Percentiles rank a stretch among this genome's conserved stretches.
These are phyloP conservation scores for Diachrysia chrysitis DNA, from an alignment of 2,888 invertebrate species.

Conservation along the genomic window DNA sequence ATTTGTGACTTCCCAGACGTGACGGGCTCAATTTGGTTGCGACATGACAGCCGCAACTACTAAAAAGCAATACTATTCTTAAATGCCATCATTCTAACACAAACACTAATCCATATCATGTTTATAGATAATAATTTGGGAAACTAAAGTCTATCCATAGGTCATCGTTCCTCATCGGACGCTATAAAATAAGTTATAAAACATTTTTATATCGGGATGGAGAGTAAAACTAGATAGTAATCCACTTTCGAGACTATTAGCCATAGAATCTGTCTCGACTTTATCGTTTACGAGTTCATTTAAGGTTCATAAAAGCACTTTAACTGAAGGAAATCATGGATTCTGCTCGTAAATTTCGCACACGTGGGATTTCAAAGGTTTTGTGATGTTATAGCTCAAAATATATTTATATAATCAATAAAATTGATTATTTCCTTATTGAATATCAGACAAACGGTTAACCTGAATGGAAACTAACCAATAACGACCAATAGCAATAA, in stretches of 20 bases:
- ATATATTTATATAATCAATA: background rate
- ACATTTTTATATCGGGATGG: conserved; percentile 31
- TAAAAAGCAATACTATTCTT: no score
- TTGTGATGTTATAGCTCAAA: conserved; percentile 14
- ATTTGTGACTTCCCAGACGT: no score
- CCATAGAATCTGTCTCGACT: conserved; percentile 14
- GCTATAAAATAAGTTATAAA: conserved; percentile 42
- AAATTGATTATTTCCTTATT: background rate
- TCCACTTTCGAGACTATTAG: conserved; percentile 38
- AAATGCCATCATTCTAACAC: background rate
- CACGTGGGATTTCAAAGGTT: conserved; percentile 7
- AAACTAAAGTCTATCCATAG: background rate
- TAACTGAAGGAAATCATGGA: conserved; percentile 18
- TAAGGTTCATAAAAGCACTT: conserved; percentile 30
- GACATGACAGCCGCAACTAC: no score
- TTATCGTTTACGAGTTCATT: conserved; percentile 48
- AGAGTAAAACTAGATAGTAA: conserved; percentile 47
- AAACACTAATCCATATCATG: background rate
- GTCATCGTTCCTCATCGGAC: conserved; percentile 19
- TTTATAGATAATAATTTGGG: background rate
- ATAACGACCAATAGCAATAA: no score
- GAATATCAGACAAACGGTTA: background rate
- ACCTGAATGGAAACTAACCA: no score
- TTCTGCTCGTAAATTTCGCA: conserved; percentile 38
- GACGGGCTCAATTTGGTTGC: no score